Evolutionary conservation across 2,888 invertebrate genomes (phyloP), one percentile per base, ranked within the genome.

Genomic region (Hirtodrosophila cameraria): DNA sequence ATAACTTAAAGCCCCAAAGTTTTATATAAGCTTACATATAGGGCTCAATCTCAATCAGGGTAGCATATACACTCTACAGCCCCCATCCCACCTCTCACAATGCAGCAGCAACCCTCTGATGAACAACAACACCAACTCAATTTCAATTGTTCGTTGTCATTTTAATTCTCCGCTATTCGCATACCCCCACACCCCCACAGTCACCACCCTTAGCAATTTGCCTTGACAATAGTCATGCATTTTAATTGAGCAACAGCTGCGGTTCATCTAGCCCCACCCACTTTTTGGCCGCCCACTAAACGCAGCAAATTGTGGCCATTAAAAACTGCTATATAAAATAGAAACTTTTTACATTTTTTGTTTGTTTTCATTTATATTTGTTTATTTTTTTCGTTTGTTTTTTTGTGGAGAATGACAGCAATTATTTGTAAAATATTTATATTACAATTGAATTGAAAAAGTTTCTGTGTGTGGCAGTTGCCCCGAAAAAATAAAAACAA

Each of bases 371-470:
- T 23, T 42, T 13, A 33, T 35, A 7, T 4, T 31, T 28, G n/a
- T 18, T n/a, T 1, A 13, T 20, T 25, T 58, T 27, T 52, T 53
- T n/a, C n/a, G n/a, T 45, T 45, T 49, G 27, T 13, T 42, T 59
- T n/a, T 52, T 27, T 50, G 35, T 15, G 42, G 55, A 35, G 69
- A 73, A 61, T 45, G 58, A 60, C 70, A 52, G 76, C 85, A 86
- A 83, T 85, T 86, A 84, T 84, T 84, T 84, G 80, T 83, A 83
- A 84, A 86, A 84, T 84, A 86, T 84, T 84, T 84, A 80, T 84
- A 83, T 74, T 67, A 69, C 86, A 84, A 84, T 86, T 86, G 86
- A 83, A 83, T 86, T 84, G 86, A 77, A 81, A 84, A 84, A 80
- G 60, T 86, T 83, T 84, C 69, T 78, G 73, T 68, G 46, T 70